Conservation (phyloP, 2,888 invertebrate species). For the Eueremaeus valkanovi region DNA sequence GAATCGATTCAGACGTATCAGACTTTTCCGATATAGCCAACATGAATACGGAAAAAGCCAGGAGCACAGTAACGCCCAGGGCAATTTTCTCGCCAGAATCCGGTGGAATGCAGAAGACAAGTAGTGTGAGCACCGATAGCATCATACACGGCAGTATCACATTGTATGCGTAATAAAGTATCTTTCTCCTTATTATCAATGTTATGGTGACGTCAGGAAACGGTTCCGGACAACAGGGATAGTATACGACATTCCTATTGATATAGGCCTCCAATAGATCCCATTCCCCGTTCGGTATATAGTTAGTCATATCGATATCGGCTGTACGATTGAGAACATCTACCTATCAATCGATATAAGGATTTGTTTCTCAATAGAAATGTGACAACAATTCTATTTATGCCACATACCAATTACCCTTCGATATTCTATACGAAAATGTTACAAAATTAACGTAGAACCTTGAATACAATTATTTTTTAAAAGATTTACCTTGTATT, state of each 20-base stretch:
- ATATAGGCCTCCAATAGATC: constrained; percentile 56
- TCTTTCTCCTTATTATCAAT: constrained; percentile 56
- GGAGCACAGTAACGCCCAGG: constrained; percentile 58
- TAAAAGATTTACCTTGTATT: too few species aligned
- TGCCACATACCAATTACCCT: too few species aligned
- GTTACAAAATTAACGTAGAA: too few species aligned
- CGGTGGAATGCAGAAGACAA: constrained; percentile 58
- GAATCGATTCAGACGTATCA: constrained; percentile 60
- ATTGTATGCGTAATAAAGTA: constrained; percentile 57
- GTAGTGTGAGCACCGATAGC: constrained; percentile 61
- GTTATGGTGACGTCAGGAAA: constrained; percentile 60
- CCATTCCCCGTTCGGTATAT: constrained; percentile 61
- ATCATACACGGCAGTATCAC: constrained; percentile 60
- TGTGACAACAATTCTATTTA: too few species aligned
- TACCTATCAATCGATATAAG: constrained; percentile 46
- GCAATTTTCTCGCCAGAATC: constrained; percentile 59
- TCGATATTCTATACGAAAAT: too few species aligned
- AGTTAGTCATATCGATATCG: constrained; percentile 57
- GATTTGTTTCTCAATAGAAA: not conserved
- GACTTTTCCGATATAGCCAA: constrained; percentile 59
- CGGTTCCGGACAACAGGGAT: constrained; percentile 57
- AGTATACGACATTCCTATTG: constrained; percentile 55
- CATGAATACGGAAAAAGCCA: constrained; percentile 61
- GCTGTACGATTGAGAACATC: constrained; percentile 51
- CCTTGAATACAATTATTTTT: too few species aligned